A percentile compares a stretch with the other conserved stretches of the same genome.
phyloP scores from a whole-genome alignment of 2,888 invertebrate species.

The Leucophenga maculata region DNA sequence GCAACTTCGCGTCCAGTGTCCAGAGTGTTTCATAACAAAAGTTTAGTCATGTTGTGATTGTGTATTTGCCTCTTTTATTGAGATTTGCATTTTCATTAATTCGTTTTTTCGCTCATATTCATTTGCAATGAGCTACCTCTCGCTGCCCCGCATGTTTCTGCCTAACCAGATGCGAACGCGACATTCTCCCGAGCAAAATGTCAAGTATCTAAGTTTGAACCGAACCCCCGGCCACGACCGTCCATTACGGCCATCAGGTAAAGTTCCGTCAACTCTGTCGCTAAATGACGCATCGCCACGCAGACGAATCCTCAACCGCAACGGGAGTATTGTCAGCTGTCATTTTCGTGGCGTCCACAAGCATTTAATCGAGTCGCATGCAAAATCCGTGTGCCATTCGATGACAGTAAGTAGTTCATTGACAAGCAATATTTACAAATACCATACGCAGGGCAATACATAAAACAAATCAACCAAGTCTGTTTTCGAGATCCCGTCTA shows the following conservation, averaged over 20 bases:
- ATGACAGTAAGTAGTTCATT: conserved; percentile 83
- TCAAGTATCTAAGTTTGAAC: conserved; percentile 65
- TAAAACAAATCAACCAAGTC: too few relatives aligned
- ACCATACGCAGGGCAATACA: too few relatives aligned
- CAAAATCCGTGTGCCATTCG: conserved; percentile 81
- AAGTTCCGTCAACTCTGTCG: conserved; percentile 54
- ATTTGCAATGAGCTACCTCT: conserved; percentile 55
- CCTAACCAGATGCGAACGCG: conserved; percentile 33
- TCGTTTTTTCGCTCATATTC: too few relatives aligned
- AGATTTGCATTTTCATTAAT: conserved; percentile 12
- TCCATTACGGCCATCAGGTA: conserved; percentile 24
- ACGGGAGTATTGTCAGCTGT: conserved; percentile 77
- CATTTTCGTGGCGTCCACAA: conserved; percentile 85
- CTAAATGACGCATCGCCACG: conserved; percentile 50
- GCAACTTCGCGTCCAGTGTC: too few relatives aligned
- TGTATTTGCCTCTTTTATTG: too few relatives aligned
- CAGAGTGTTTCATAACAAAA: too few relatives aligned
- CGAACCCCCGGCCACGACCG: conserved; percentile 45
- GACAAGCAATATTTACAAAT: too few relatives aligned
- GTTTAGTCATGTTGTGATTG: too few relatives aligned
- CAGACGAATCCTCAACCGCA: conserved; percentile 65
- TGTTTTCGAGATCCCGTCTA: too few relatives aligned
- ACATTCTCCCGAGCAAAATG: conserved; percentile 48
- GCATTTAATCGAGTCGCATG: conserved; percentile 81
- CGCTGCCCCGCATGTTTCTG: conserved; percentile 51